Conservation (phyloP, 2,797 vertebrate genomes). For the Megalops cyprinoides region DNA sequence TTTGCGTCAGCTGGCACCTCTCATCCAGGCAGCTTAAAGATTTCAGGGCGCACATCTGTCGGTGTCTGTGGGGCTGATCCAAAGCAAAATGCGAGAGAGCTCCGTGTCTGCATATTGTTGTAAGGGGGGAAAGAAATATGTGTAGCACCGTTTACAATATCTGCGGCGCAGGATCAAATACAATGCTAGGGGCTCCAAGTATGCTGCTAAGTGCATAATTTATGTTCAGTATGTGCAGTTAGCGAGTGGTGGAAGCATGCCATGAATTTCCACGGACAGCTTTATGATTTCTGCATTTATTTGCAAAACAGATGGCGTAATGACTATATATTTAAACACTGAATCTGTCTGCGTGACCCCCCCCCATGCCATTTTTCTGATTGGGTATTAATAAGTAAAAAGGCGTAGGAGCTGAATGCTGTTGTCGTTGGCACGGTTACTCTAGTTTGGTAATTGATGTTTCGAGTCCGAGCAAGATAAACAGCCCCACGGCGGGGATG, state of each 20-base stretch:
- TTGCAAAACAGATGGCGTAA: constrained; percentile 3
- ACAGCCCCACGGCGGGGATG: background rate
- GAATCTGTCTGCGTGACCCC: background rate
- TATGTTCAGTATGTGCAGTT: background rate
- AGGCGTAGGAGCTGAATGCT: background rate
- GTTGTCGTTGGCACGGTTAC: background rate
- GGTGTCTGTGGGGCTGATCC: no score
- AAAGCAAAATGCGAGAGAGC: no score
- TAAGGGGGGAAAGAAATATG: no score
- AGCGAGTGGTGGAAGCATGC: background rate
- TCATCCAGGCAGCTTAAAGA: no score
- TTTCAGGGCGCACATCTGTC: no score
- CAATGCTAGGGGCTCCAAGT: no score
- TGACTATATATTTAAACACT: constrained; percentile 10
- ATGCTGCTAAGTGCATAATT: background rate
- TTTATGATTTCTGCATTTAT: background rate
- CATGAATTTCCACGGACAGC: background rate
- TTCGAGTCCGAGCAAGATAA: background rate
- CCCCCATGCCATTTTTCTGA: background rate
- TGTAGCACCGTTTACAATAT: no score
- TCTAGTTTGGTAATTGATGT: background rate
- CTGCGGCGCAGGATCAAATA: no score
- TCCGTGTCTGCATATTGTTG: no score
- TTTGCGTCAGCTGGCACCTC: no score
- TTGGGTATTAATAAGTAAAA: constrained; percentile 10